Evolutionary conservation across 2,888 invertebrate genomes (phyloP), one percentile per base, ranked within the genome.

Genomic region (Scaptomyza reducta): DNA sequence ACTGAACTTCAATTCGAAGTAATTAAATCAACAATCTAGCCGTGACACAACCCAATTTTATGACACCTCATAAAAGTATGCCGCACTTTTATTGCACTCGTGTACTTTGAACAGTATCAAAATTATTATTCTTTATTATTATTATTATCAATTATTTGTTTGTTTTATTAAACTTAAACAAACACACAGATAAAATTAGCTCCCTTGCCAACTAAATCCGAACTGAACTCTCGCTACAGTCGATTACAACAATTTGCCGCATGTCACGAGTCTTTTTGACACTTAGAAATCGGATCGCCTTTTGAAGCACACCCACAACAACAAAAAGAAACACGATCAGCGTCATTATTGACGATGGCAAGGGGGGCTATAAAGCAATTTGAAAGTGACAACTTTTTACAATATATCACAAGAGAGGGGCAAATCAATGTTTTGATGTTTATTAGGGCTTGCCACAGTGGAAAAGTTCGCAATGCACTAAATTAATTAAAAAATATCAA

Each of bases 31-130:
- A 42, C 0, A 6, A n/a, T 1, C 0, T n/a, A 70, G 31, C 46
- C 0, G 29, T n/a, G 62, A 68, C 71, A 33, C 59, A 22, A 71
- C 63, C 74, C 74, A 45, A 40, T 51, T 72, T 77, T 79, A 75
- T 68, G 54, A 16, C 42, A 9, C 47, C 61, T 49, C 84, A 73
- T 77, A 79, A 84, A 84, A 86, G 75, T 86, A 77, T 86, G 80
- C 83, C 33, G 46, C 38, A 56, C 7, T 53, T 80, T 31, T 69
- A 31, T 16, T n/a, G 7, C 31, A 7, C 2, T n/a, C n/a, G 35
- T 2, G 35, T 7, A 16, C 7, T n/a, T 35, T 13, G 0, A 31
- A 27, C 27, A 7, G n/a, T 7, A 5, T 5, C 6, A 27, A 27
- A 27, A 27, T 4, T 22, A 22, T 2, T 22, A 22, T 22, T 22